Percentiles rank a stretch among this genome's conserved stretches.
Evolutionary conservation across 2,113 vertebrate species (phyloP).

Genomic region (Cettia cetti): DNA sequence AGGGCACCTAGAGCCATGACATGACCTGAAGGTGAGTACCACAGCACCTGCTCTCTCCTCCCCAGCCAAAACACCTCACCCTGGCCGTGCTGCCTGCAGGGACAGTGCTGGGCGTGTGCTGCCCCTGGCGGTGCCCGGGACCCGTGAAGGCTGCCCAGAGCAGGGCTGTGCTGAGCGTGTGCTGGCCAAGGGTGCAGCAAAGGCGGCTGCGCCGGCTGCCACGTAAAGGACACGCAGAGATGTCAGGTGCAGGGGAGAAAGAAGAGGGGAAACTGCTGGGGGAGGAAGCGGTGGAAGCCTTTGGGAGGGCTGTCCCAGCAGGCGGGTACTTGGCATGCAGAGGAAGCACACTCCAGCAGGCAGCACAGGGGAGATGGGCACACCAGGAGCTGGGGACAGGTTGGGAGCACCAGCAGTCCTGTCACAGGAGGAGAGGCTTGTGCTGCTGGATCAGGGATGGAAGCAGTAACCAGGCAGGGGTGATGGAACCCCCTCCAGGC

Average conservation of each 20-base stretch:
- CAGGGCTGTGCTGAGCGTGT: background rate
- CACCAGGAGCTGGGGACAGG: background rate
- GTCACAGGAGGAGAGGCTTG: background rate
- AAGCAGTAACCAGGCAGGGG: background rate
- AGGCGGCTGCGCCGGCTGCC: accelerated
- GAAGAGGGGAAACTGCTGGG: background rate
- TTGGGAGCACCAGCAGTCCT: background rate
- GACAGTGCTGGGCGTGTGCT: background rate
- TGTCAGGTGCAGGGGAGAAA: background rate
- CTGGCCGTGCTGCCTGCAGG: background rate
- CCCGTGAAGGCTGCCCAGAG: background rate
- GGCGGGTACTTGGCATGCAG: accelerated
- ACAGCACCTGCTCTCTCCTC: background rate
- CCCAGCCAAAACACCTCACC: background rate
- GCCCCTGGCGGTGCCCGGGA: background rate
- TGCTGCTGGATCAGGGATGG: background rate
- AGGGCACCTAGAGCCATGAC: background rate
- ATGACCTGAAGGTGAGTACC: background rate
- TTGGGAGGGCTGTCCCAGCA: background rate
- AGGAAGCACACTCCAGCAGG: accelerated
- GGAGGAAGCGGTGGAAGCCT: background rate
- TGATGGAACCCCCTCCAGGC: background rate
- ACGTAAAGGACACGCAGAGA: accelerated
- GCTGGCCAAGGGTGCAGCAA: accelerated
- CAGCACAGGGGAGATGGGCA: background rate